Evolutionary conservation across 2,888 invertebrate genomes (phyloP).

Genomic region (Toxonevra muliebris): DNA sequence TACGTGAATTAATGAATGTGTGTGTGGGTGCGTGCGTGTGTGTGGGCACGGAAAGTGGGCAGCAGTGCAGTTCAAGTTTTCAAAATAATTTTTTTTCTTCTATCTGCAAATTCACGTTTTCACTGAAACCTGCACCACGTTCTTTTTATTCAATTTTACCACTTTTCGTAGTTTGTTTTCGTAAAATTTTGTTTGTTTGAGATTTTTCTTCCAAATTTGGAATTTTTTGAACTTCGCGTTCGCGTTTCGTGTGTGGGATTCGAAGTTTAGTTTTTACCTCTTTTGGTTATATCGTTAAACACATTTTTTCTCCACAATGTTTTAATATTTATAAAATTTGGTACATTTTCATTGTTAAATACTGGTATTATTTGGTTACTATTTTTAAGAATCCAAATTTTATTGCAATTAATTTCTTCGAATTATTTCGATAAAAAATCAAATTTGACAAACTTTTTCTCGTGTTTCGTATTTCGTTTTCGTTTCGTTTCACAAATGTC

Average conservation of each 20-base stretch:
- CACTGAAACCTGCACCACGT: too few relatives aligned
- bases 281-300: constrained; percentile 21
- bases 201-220: constrained; percentile 32
- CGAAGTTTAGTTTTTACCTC: constrained; percentile 12
- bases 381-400: too few relatives aligned
- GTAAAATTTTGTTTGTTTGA: constrained; percentile 12
- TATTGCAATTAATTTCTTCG: too few relatives aligned
- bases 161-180: neutral
- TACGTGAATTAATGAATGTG: neutral
- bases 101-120: too few relatives aligned
- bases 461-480: too few relatives aligned
- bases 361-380: too few relatives aligned
- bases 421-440: too few relatives aligned
- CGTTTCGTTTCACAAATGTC: too few relatives aligned
- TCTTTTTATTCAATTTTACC: neutral
- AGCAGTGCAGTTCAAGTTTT: neutral
- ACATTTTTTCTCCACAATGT: neutral
- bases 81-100: too few relatives aligned
- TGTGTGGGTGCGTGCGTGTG: neutral
- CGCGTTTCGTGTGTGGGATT: constrained; percentile 29
- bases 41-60: neutral
- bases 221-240: constrained; percentile 20
- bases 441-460: too few relatives aligned
- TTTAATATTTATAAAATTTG: too few relatives aligned
- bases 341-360: too few relatives aligned